These are phyloP conservation scores for Isurus oxyrinchus DNA, from an alignment of 2,113 vertebrate species.

Conservation along the genomic window DNA sequence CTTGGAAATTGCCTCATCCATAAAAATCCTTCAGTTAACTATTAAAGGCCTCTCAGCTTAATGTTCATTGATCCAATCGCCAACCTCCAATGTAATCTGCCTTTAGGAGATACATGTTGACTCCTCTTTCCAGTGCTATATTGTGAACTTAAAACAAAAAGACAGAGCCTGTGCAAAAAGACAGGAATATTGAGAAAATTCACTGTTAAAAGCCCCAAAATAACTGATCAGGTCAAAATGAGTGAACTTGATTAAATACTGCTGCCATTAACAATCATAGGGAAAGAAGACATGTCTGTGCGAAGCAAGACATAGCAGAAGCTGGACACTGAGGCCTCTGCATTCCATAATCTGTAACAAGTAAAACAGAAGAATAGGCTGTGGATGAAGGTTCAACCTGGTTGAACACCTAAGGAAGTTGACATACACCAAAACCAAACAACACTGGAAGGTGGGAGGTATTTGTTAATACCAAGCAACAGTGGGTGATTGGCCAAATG, in stretches of 20 bases:
- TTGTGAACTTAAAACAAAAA: not conserved
- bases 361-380: not conserved
- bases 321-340: not conserved
- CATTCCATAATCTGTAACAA: not conserved
- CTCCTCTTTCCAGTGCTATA: not conserved
- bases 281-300: not conserved
- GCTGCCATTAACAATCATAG: not conserved
- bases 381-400: not conserved
- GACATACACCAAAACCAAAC: not conserved
- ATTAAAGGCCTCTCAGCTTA: not conserved
- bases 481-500: not conserved
- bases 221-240: not conserved
- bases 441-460: not conserved
- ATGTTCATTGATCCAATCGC: not conserved
- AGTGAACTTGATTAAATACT: not conserved
- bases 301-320: not conserved
- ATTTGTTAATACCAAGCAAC: not conserved
- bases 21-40: not conserved
- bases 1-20: not conserved
- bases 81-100: not conserved
- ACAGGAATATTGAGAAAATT: too few relatives aligned
- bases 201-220: not conserved
- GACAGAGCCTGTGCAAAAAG: not conserved
- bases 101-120: not conserved
- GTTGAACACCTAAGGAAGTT: not conserved